Evolutionary conservation across 1,140 invertebrate genomes (phyloP), one percentile per base, ranked within the genome.

Genomic region (Telenomus remus): DNA sequence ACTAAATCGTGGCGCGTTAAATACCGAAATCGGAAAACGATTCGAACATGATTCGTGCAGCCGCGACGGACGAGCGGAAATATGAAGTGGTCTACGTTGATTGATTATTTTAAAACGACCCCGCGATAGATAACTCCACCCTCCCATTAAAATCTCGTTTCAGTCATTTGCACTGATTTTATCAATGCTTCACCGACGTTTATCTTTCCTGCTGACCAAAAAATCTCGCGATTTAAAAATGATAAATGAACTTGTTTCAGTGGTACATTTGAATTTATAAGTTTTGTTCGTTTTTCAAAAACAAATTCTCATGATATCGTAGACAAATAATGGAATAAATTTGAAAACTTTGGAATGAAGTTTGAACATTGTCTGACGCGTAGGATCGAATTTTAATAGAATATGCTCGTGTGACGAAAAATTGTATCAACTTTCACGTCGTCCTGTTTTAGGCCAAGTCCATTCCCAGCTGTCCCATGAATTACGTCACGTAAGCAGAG

Each of bases 21-120:
- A 70, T 51, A 76, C 54, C 49, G 16, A 76, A 63, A 76, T 69
- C 65, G 65, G 60, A 60, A 65, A 70, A 70, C 50, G 48, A 76
- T 76, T 76, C 44, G 27, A 44, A 49, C 53, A 63, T 75, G 59
- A 64, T 69, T 64, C 57, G 46, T 49, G 37, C 15, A n/a, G n/a
- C 48, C 55, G 19, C 19, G 66, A 70, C 35, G 35, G 27, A 65
- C 47, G 16, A 50, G 39, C 54, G 61, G 55, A 75, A 76, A 61
- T 59, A 70, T 66, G 34, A 69, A 70, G 64, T 61, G 46, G 63
- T 42, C 37, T 4, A 9, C 15, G 53, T 61, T 66, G 63, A 74
- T 74, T 66, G 54, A 72, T 72, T 72, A 54, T 64, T 64, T 55
- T 37, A n/a, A 44, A 54, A 33, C 39, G 15, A 10, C 48, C 12